Conservation (phyloP, 2,888 invertebrate species). For the Melipona beecheii region DNA sequence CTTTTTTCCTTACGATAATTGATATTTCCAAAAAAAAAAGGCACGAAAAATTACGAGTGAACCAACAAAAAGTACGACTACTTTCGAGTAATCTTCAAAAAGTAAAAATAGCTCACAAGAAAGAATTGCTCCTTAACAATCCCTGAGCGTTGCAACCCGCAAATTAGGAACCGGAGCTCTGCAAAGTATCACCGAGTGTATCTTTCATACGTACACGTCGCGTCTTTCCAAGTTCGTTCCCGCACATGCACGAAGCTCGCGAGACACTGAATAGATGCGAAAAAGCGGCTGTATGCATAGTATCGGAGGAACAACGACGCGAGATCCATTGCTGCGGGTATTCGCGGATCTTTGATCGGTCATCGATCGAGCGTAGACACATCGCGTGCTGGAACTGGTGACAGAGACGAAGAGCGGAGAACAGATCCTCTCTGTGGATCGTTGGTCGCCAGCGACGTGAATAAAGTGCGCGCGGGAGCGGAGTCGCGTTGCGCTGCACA, state of each 20-base stretch:
- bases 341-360: constrained; percentile 47
- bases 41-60: no score
- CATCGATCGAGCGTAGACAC: constrained; percentile 45
- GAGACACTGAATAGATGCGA: background rate
- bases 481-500: background rate
- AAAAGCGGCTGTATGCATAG: background rate
- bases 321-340: constrained; percentile 32
- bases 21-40: no score
- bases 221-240: background rate
- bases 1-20: no score
- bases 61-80: no score
- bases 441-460: constrained; percentile 34
- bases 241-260: background rate
- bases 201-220: no score
- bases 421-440: constrained; percentile 20
- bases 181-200: background rate
- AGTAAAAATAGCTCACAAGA: accelerated
- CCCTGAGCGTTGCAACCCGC: background rate
- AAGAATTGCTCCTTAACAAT: background rate
- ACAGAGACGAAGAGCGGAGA: constrained; percentile 40
- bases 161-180: background rate
- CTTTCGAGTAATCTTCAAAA: background rate
- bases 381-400: constrained; percentile 35
- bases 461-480: constrained; percentile 20
- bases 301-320: background rate